Percentiles rank a stretch among this genome's conserved stretches.
phyloP scores from a whole-genome alignment of 1,140 invertebrate species.

The Cepaea nemoralis region DNA sequence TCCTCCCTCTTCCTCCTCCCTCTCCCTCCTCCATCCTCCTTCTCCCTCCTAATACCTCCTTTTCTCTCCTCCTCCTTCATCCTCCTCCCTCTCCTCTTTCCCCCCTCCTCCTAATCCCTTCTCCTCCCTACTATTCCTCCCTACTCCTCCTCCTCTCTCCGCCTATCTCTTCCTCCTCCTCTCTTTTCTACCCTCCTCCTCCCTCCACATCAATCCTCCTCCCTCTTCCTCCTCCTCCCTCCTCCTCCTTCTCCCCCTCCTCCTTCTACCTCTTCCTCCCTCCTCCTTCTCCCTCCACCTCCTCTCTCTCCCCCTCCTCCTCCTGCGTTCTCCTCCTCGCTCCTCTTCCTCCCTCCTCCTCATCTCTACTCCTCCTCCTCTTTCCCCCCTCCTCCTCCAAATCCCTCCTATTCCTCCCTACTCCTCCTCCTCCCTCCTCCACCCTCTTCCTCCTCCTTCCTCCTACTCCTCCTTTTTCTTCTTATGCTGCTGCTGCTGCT shows the following conservation, averaged over 20 bases:
- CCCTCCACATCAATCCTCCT: not conserved
- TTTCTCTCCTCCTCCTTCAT: not conserved
- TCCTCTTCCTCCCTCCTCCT: no score
- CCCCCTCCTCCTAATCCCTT: not conserved
- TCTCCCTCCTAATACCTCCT: no score
- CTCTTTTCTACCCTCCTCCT: constrained; percentile 10
- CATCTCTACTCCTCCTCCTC: no score
- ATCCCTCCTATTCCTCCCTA: no score
- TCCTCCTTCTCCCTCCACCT: not conserved
- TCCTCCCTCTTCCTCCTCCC: not conserved
- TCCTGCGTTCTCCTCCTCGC: no score
- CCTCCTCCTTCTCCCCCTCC: not conserved
- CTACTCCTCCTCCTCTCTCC: not conserved
- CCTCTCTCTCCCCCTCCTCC: not conserved
- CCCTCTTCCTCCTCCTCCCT: not conserved
- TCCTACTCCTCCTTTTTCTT: no score
- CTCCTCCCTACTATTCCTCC: not conserved
- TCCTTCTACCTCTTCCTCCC: not conserved
- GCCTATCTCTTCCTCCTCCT: not conserved
- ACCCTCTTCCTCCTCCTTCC: no score
- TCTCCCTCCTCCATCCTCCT: not conserved
- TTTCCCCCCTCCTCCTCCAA: no score
- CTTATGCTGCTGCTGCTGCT: no score
- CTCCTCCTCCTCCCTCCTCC: no score
- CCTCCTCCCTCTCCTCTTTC: not conserved